phyloP scores from a whole-genome alignment of 2,113 vertebrate species.

The Cisticola juncidis region DNA sequence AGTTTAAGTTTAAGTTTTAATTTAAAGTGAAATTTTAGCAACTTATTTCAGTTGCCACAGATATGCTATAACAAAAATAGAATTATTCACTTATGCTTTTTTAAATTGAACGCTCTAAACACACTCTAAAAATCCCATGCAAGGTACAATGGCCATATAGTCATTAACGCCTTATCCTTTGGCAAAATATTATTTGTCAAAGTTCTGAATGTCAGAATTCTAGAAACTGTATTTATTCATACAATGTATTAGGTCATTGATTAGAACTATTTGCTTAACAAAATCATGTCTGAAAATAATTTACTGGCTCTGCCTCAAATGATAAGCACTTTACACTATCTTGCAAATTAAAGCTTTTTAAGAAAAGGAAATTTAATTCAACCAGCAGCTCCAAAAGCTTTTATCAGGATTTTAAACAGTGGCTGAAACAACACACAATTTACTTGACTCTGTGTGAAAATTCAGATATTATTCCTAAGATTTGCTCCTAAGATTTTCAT shows the following conservation, averaged over 20 bases:
- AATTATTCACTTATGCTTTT: not conserved
- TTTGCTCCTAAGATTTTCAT: not conserved
- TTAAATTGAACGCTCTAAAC: not conserved
- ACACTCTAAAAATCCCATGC: fast-evolving
- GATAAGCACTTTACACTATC: not conserved
- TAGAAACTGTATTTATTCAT: not conserved
- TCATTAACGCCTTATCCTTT: not conserved
- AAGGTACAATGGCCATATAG: not conserved
- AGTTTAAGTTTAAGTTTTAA: too few species aligned
- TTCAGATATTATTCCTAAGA: not conserved
- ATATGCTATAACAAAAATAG: not conserved
- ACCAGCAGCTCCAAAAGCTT: not conserved
- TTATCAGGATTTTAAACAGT: not conserved
- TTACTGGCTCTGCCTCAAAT: not conserved
- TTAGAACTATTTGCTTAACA: not conserved
- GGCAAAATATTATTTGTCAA: not conserved
- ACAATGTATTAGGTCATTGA: not conserved
- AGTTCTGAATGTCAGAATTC: not conserved
- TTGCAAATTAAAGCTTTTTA: not conserved
- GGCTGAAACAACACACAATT: not conserved
- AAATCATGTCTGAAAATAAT: not conserved
- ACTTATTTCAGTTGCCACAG: not conserved
- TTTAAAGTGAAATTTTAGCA: not conserved
- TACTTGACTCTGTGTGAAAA: not conserved
- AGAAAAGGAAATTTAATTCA: not conserved